A percentile compares a stretch with the other conserved stretches of the same genome.
Conservation (phyloP, 2,797 vertebrate species). For the Bothrops alternatus region DNA sequence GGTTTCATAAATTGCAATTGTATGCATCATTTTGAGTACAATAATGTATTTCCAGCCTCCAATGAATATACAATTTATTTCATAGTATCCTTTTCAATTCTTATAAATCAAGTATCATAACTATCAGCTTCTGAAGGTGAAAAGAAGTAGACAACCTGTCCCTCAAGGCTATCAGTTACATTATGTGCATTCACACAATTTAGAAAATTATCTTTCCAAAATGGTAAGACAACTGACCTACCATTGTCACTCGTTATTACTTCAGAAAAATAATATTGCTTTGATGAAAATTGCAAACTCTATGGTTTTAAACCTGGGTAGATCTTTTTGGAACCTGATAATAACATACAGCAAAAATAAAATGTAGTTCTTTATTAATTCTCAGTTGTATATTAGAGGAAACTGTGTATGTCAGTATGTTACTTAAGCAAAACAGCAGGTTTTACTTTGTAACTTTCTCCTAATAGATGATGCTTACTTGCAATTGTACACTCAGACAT, state of each 20-base stretch:
- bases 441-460: background rate
- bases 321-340: background rate
- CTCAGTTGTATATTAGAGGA: background rate
- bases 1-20: conserved; percentile 57
- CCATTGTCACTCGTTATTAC: conserved; percentile 47
- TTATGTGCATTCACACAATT: conserved; percentile 43
- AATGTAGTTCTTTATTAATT: background rate
- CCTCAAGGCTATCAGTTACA: conserved; percentile 54
- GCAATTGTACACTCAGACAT: background rate
- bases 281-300: conserved; percentile 26
- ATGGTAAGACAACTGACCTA: conserved; percentile 51
- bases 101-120: conserved; percentile 60
- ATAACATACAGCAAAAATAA: background rate
- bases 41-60: conserved; percentile 61
- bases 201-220: conserved; percentile 54
- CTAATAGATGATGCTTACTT: background rate
- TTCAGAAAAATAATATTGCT: conserved; percentile 24
- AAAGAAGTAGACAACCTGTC: conserved; percentile 58
- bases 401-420: background rate
- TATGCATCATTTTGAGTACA: conserved; percentile 48
- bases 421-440: background rate
- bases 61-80: conserved; percentile 63
- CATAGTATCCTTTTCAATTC: conserved; percentile 56
- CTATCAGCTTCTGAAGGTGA: conserved; percentile 59
- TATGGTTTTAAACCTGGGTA: background rate